Evolutionary conservation across 2,888 invertebrate genomes (phyloP).

Genomic region (Elaeidobius kamerunicus): DNA sequence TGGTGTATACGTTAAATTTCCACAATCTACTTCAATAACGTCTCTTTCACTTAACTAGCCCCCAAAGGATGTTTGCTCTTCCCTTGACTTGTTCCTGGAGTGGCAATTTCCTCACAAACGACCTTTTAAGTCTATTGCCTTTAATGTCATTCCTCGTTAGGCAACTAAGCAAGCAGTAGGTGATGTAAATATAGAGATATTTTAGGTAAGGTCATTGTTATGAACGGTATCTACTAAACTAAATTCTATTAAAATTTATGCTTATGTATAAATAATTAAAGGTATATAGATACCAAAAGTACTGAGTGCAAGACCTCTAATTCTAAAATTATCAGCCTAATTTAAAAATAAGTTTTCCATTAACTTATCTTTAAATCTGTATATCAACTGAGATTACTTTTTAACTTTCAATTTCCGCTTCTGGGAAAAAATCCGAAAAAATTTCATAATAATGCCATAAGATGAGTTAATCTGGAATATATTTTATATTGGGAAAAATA

Average conservation of each 20-base stretch:
- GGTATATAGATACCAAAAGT: neutral
- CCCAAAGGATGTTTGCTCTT: slow-evolving; percentile 3
- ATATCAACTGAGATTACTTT: too few species aligned
- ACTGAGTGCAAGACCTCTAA: neutral
- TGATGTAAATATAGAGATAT: neutral
- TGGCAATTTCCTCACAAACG: slow-evolving; percentile 7
- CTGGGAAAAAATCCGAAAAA: too few species aligned
- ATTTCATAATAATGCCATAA: too few species aligned
- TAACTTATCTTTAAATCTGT: too few species aligned
- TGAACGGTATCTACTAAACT: too few species aligned
- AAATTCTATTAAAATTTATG: too few species aligned
- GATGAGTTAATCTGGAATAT: too few species aligned
- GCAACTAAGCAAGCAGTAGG: too few species aligned
- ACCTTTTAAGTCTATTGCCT: neutral
- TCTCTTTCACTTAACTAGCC: slow-evolving; percentile 6
- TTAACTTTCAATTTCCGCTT: too few species aligned
- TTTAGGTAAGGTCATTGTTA: neutral
- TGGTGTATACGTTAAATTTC: slow-evolving; percentile 1
- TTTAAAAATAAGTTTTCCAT: too few species aligned
- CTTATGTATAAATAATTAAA: neutral
- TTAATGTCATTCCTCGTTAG: slow-evolving; percentile 1
- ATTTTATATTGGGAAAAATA: too few species aligned
- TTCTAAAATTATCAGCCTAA: neutral
- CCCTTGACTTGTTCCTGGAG: neutral
- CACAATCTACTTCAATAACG: neutral